Conservation (phyloP, 1,140 invertebrate genomes). For the Centruroides sculpturatus region DNA sequence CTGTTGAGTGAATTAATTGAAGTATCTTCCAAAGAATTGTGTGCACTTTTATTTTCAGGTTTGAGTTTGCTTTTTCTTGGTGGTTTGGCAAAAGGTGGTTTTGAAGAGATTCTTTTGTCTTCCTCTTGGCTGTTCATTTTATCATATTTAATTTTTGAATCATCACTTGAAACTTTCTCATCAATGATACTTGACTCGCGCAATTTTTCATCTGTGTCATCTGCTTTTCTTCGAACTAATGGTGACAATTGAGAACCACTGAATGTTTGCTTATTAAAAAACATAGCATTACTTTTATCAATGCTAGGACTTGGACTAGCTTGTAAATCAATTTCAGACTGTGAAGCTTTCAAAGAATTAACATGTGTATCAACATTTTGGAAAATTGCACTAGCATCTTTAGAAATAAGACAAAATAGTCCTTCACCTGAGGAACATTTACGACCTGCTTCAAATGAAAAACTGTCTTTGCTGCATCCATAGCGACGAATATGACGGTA, state of each 20-base stretch:
- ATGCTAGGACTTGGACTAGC: slow-evolving; percentile 1
- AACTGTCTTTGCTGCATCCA: slow-evolving; percentile 62
- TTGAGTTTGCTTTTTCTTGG: slow-evolving; percentile 8
- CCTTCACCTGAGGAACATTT: slow-evolving; percentile 76
- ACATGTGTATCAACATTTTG: slow-evolving; percentile 17
- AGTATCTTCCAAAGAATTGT: too few species aligned
- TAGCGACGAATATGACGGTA: slow-evolving; percentile 70
- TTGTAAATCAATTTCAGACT: slow-evolving; percentile 1
- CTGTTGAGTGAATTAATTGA: too few species aligned
- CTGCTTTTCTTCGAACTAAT: too few species aligned
- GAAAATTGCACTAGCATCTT: slow-evolving; percentile 19
- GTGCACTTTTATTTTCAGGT: too few species aligned
- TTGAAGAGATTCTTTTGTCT: background rate
- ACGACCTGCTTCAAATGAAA: slow-evolving; percentile 78
- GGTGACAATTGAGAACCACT: too few species aligned
- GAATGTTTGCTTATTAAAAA: background rate
- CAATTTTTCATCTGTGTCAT: too few species aligned
- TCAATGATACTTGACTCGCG: too few species aligned
- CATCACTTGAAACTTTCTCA: too few species aligned
- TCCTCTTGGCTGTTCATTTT: background rate
- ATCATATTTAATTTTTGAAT: too few species aligned
- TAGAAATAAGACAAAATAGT: slow-evolving; percentile 50
- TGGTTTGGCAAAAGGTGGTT: slow-evolving; percentile 8
- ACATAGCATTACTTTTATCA: slow-evolving; percentile 1
- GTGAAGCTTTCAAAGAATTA: slow-evolving; percentile 12